Base-by-base conservation (phyloP, 2,888 invertebrate species). In the Antitype chi region DNA sequence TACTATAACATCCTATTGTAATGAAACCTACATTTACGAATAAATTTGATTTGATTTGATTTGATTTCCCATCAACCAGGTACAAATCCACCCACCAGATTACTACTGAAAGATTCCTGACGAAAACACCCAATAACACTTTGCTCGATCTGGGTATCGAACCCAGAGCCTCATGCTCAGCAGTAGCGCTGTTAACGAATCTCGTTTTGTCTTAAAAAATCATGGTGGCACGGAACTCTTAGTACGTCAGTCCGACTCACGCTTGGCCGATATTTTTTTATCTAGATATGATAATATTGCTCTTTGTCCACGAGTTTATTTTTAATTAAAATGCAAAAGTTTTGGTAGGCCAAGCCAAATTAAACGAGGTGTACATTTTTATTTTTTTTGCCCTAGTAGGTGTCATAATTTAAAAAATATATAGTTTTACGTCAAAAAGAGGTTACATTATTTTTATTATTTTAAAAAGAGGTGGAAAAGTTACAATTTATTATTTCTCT, bases 311-410 rank as follows among this genome's bases (percentile, higher is more conserved):
- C 62, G 15, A 53, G 68, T 59, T 52, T 67, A 20, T 74, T 74
- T 78, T 82, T 82, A 64, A 78, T 82, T 78, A 74, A 82, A 82
- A 64, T 74, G 32, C 4, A 62, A 81, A 76, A 64, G 5, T 23
- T 64, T 43, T 20, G 13, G 15, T 15, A 23, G 17, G 55, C 17
- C 23, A 15, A 25, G 15, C 17, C n/a, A n/a, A n/a, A n/a, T 67
- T 59, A 47, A 28, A 11, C 2, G 11, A 38, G 28, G 38, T 47
- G 62, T n/a, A 15, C n/a, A 17, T n/a, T 15, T 32, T 38, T 38
- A 1, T 9, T 32, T 53, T 76, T 57, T 63, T 9, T 17, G 20
- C 0, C 11, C 11, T 47, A 15, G n/a, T 64, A 11, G 60, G 3
- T 62, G 59, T n/a, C 17, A 52, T 71, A 55, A 71, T 13, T 13